phyloP scores from a whole-genome alignment of 2,113 vertebrate species.

The Corynorhinus townsendii region DNA sequence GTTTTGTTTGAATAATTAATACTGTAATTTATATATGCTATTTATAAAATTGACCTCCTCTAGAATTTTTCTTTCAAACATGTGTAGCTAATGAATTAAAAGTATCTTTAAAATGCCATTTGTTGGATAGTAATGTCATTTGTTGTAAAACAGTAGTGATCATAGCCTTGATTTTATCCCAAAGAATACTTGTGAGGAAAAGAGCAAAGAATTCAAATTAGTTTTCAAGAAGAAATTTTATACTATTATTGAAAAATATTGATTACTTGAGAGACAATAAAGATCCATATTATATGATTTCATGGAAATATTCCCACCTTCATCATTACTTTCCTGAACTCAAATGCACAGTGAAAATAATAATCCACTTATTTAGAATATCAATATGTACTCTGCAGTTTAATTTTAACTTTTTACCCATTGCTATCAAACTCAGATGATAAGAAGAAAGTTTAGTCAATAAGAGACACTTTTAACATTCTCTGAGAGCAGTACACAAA shows the following conservation, averaged over 20 bases:
- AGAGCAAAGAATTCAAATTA: not conserved
- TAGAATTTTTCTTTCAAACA: not conserved
- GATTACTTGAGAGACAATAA: not conserved
- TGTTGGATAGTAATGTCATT: not conserved
- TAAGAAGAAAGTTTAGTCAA: not conserved
- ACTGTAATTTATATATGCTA: not conserved
- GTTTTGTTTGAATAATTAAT: not conserved
- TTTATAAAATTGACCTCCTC: not conserved
- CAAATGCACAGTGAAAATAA: not conserved
- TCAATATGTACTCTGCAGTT: not conserved
- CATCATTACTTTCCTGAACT: not conserved
- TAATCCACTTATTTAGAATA: not conserved
- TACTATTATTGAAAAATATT: conserved; percentile 11
- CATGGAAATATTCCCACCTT: not conserved
- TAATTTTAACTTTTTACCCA: conserved; percentile 11
- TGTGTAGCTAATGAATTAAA: not conserved
- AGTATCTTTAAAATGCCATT: not conserved
- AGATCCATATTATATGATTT: not conserved
- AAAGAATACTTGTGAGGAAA: not conserved
- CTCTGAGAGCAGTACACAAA: not conserved
- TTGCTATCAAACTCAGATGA: not conserved
- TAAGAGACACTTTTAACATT: not conserved
- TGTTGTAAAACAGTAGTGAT: not conserved
- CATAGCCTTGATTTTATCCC: not conserved
- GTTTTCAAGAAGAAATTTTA: not conserved